Evolutionary conservation across 1,140 invertebrate genomes (phyloP).

Genomic region (Drosophila mayri): DNA sequence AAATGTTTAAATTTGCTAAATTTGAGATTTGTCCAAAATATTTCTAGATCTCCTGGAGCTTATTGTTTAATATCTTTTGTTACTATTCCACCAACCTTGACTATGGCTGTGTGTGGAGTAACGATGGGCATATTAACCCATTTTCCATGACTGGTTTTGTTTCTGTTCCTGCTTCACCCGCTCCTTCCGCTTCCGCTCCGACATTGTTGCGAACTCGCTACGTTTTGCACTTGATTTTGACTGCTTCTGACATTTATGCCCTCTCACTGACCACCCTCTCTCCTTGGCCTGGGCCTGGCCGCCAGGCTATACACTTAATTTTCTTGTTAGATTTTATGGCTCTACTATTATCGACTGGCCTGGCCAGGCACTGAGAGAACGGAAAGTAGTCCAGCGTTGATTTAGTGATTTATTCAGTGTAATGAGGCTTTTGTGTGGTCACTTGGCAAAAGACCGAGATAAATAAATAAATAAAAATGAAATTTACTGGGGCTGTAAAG

Average conservation of each 20-base stretch:
- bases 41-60: neutral
- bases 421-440: conserved; percentile 54
- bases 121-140: conserved; percentile 38
- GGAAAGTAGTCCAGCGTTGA: conserved; percentile 28
- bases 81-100: neutral
- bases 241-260: conserved; percentile 79
- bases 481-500: conserved; percentile 2
- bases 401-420: conserved; percentile 66
- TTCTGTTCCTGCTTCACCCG: conserved; percentile 1
- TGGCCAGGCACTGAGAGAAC: conserved; percentile 28
- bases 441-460: conserved; percentile 21
- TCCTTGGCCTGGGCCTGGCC: conserved; percentile 14
- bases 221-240: conserved; percentile 68
- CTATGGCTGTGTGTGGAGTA: neutral
- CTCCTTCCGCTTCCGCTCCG: neutral
- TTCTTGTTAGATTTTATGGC: conserved; percentile 76
- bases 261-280: conserved; percentile 30
- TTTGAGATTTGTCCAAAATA: neutral
- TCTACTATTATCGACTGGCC: conserved; percentile 64
- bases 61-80: neutral
- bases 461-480: conserved; percentile 34
- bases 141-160: conserved; percentile 29
- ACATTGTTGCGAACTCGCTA: conserved; percentile 43
- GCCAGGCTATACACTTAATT: conserved; percentile 64
- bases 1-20: no score